Evolutionary conservation across 53 echinoderm and acorn worm species (phyloP).

Genomic region (Patiria pectinifera): DNA sequence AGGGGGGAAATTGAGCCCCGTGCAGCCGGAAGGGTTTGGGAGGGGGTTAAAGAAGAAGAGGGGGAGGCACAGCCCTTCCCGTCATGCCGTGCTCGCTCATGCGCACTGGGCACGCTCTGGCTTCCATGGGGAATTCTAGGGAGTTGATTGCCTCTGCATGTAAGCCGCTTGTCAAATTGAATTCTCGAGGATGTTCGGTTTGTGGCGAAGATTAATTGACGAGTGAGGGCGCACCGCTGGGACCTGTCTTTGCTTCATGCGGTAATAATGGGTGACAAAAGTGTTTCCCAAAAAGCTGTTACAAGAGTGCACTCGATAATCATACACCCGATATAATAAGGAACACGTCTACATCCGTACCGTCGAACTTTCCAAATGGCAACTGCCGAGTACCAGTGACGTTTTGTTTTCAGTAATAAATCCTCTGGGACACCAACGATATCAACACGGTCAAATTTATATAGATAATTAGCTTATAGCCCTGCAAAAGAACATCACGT

Average conservation of each 20-base stretch:
- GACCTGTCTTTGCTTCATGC: neutral
- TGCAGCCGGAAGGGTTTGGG: constrained; percentile 1
- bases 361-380: neutral
- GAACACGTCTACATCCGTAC: no score
- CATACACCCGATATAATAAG: no score
- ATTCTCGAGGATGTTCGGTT: constrained; percentile 21
- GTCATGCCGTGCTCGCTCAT: constrained; percentile 56
- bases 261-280: neutral
- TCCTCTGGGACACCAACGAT: neutral
- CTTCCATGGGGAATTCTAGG: neutral
- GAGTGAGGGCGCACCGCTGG: neutral
- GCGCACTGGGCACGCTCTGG: constrained; percentile 36
- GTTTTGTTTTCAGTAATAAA: neutral
- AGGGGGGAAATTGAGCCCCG: constrained; percentile 65
- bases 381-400: neutral
- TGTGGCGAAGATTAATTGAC: constrained; percentile 44
- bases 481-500: no score
- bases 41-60: neutral
- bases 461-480: no score
- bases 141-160: neutral
- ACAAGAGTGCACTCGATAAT: neutral
- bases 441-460: neutral
- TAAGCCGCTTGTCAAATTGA: constrained; percentile 41
- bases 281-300: no score
- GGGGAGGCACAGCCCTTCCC: constrained; percentile 1